Base-by-base conservation (phyloP, 1,140 invertebrate species). In the Saxidomus purpurata region DNA sequence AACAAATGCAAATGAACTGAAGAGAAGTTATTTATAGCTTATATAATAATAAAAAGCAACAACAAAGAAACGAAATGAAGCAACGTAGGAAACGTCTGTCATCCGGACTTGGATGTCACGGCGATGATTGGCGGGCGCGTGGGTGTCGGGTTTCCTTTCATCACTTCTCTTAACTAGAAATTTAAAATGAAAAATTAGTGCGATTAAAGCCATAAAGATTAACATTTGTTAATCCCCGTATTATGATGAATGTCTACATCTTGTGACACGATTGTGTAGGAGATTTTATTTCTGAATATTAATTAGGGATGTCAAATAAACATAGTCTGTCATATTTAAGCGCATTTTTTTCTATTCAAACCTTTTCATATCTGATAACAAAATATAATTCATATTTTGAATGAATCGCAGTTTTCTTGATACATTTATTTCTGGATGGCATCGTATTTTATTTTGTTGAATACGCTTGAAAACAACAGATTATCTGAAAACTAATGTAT, bases 281-380 rank as follows among this genome's bases (percentile, higher is more conserved):
- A 49, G 59, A 28, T 61, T 38, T 80, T 34, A 55, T 40, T 34
- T 40, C 59, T 67, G 80, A 82, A 82, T 82, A 82, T 82, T 82
- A 82, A 82, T 82, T 63, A 63, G 80, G n/a, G 25, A 82, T 36
- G 80, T 82, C 55, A 63, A 15, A 67, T 82, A 82, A 82, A 82
- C 43, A 82, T 43, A 63, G 38, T 82, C 22, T 63, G 55, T 43
- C 52, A 63, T 79, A 79, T 79, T 55, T 79, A 79, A 49, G 25
- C 19, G 28, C 77, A 13, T 25, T 80, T 55, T 59, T 15, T 55
- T 3, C n/a, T 67, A 43, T 63, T 82, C 17, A 82, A 59, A 9
- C n/a, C 36, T 22, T 81, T 61, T 40, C 19, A 43, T 71, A 71
- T 38, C 38, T 63, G 9, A 82, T 82, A 36, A 34, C 25, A 28